Evolutionary conservation across 2,888 invertebrate species (phyloP).

Genomic region (Nesidiocoris tenuis): DNA sequence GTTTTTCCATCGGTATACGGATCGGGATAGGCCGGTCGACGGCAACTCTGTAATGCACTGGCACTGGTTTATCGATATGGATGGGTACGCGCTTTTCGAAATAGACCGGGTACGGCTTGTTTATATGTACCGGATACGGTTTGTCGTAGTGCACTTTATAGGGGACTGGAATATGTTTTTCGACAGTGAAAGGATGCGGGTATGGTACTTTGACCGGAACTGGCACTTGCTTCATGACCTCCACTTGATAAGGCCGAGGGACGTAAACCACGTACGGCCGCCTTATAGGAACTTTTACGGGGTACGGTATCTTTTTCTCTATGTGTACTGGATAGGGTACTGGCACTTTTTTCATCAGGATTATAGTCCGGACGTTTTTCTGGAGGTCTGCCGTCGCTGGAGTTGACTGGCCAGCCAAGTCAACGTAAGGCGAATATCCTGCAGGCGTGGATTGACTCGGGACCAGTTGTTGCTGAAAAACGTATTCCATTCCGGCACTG

Average conservation of each 20-base stretch:
- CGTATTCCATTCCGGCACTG: slow-evolving; percentile 9
- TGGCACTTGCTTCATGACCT: slow-evolving; percentile 57
- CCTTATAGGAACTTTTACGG: slow-evolving; percentile 61
- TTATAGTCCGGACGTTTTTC: slow-evolving; percentile 67
- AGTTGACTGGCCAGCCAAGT: slow-evolving; percentile 39
- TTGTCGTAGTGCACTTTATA: slow-evolving; percentile 62
- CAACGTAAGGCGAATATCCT: slow-evolving; percentile 19
- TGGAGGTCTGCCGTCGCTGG: slow-evolving; percentile 55
- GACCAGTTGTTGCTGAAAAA: slow-evolving; percentile 22
- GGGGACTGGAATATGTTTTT: slow-evolving; percentile 55
- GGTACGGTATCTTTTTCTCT: slow-evolving; percentile 63
- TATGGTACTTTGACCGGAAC: slow-evolving; percentile 68
- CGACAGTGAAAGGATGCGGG: slow-evolving; percentile 52
- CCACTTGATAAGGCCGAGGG: slow-evolving; percentile 71
- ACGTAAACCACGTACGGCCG: slow-evolving; percentile 67
- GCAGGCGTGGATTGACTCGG: slow-evolving; percentile 3
- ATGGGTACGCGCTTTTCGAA: slow-evolving; percentile 62
- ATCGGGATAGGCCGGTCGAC: slow-evolving; percentile 54
- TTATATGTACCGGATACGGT: slow-evolving; percentile 62
- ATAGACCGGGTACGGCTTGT: slow-evolving; percentile 64
- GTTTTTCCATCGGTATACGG: slow-evolving; percentile 59
- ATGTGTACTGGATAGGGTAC: slow-evolving; percentile 66
- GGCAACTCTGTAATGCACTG: slow-evolving; percentile 66
- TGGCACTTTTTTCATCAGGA: slow-evolving; percentile 69
- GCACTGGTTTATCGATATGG: slow-evolving; percentile 56